Percentiles rank a stretch among this genome's conserved stretches.
These are phyloP conservation scores for Dichetophora obliterata DNA, from an alignment of 2,888 invertebrate genomes.

Conservation along the genomic window DNA sequence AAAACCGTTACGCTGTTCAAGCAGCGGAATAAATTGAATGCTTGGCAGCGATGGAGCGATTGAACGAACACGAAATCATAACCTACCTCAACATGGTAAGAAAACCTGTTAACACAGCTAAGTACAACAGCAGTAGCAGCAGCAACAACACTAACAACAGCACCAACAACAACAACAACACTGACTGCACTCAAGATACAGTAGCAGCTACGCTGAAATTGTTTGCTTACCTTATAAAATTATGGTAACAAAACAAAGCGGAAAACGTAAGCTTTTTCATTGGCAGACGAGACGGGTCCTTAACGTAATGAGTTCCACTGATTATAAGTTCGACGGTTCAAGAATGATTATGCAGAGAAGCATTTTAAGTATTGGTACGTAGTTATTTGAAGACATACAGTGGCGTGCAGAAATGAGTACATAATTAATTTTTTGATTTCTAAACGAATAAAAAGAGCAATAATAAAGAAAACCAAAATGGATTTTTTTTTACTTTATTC, in stretches of 20 bases:
- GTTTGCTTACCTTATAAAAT: not conserved
- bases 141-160: slow-evolving; percentile 17
- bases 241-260: not conserved
- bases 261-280: too few species aligned
- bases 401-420: too few species aligned
- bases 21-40: slow-evolving; percentile 25
- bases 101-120: slow-evolving; percentile 18
- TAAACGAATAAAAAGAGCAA: too few species aligned
- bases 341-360: not conserved
- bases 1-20: slow-evolving; percentile 24
- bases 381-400: too few species aligned
- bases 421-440: too few species aligned
- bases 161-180: slow-evolving; percentile 8
- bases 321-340: too few species aligned
- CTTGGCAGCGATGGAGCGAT: slow-evolving; percentile 13
- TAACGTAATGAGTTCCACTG: too few species aligned
- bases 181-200: not conserved
- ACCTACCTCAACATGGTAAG: slow-evolving; percentile 43
- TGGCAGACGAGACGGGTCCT: too few species aligned
- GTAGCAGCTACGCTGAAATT: not conserved
- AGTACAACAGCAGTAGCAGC: slow-evolving; percentile 1
- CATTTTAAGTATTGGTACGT: not conserved
- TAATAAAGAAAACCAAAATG: too few species aligned
- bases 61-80: slow-evolving; percentile 34
- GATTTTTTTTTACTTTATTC: too few species aligned